Evolutionary conservation across 2,113 vertebrate genomes (phyloP), one percentile per base, ranked within the genome.

Genomic region (Empidonax alnorum): DNA sequence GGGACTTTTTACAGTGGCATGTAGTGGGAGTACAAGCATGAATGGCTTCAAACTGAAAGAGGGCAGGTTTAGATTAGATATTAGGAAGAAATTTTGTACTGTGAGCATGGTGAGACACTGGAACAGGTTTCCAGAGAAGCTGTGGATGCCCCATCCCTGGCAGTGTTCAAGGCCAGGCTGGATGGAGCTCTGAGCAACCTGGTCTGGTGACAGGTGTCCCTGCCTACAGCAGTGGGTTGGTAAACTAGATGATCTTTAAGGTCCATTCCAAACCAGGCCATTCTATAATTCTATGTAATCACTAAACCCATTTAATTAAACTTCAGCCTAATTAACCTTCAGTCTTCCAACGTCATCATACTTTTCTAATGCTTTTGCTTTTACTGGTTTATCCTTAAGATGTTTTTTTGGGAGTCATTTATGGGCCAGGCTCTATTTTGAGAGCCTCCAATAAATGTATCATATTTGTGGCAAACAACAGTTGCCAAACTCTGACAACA

Each of bases 111-210:
- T 47, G 47, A 69, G 35, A 9, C n/a, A 41, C 21, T 55, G 25
- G 6, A 1, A 16, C 5, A 55, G 25, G 7, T 15, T 69, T 31
- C 39, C 14, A 53, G 24, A 27, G 62, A 12, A 31, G 3, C 0
- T 75, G 39, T 53, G 62, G 33, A 12, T 22, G 21, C 6, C 13
- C 24, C n/a, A 83, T 18, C 24, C 24, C 41, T 49, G n/a, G 30
- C 0, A 62, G 7, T 35, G n/a, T 0, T 53, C 24, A 61, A 15
- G 17, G 17, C 7, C 21, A 8, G 53, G 23, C 4, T 35, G 41
- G 30, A 76, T 8, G 71, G n/a, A 7, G 30, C 24, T 69, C 41
- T 47, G 47, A 69, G 14, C 6, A 35, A 6, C 17, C 25, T 69
- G 78, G 9, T 31, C 17, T 13, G 35, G 55, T 4, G 55, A 2